Base-by-base conservation (phyloP, 30 jellyfish, hydroid and myxozoan species). In the Hydra vulgaris region DNA sequence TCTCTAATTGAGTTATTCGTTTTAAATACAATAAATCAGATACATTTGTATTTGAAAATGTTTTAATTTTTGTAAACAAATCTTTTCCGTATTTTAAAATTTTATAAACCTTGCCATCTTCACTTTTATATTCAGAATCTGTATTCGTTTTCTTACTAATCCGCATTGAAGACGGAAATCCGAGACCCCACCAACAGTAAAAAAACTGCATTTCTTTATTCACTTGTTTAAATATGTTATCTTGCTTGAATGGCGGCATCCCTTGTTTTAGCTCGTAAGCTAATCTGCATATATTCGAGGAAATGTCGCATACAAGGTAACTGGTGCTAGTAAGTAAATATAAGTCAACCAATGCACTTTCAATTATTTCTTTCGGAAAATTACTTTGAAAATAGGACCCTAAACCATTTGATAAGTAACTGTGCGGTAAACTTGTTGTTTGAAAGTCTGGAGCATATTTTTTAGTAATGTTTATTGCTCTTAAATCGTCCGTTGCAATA, bases 201-300 rank as follows among this genome's bases (percentile, higher is more conserved):
- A n/a, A n/a, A n/a, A n/a, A n/a, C n/a, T n/a, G n/a, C n/a, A n/a
- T n/a, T n/a, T n/a, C n/a, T n/a, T n/a, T n/a, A n/a, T n/a, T n/a
- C 71, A 56, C 18, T 56, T 17, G n/a, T 56, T 15, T 56, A 15
- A n/a, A 17, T 17, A 56, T 56, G n/a, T 56, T 56, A 56, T 56
- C 71, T 56, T 56, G 71, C n/a, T 56, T 56, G n/a, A 15, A 56
- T 15, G 71, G 71, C 17, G n/a, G n/a, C 17, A 56, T 56, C 17
- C 18, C 71, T 56, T 56, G 71, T 56, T 56, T 56, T 56, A 56
- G 71, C n/a, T 56, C 71, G n/a, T 56, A 56, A 15, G n/a, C 71
- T 56, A 56, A 56, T 56, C 71, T 17, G n/a, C 18, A 17, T 15
- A 56, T 17, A n/a, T 56, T 56, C n/a, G 71, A 56, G 71, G 71